phyloP scores from a whole-genome alignment of 2,888 invertebrate genomes.

The Ochropleura leucogaster region DNA sequence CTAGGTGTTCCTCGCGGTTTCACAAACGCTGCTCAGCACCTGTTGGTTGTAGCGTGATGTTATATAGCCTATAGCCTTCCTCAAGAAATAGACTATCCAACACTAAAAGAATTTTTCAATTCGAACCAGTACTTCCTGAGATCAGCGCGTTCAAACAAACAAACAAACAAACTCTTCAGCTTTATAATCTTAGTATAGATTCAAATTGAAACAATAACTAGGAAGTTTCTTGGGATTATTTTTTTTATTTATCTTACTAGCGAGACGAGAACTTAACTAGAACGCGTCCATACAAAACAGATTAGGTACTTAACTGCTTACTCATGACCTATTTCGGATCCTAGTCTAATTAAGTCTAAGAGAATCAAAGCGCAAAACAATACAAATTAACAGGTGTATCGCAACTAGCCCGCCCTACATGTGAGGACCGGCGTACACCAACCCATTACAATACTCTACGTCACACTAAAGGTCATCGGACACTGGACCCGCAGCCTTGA shows the following conservation, averaged over 20 bases:
- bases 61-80: too few relatives aligned
- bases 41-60: too few relatives aligned
- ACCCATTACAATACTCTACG: constrained; percentile 67
- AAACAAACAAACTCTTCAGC: too few relatives aligned
- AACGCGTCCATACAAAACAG: neutral
- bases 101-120: too few relatives aligned
- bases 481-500: constrained; percentile 80
- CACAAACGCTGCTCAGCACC: too few relatives aligned
- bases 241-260: neutral
- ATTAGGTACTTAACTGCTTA: neutral
- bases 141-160: too few relatives aligned
- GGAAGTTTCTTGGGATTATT: neutral
- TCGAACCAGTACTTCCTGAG: too few relatives aligned
- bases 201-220: neutral
- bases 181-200: too few relatives aligned
- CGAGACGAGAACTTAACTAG: neutral
- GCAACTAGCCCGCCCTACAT: constrained; percentile 32
- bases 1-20: too few relatives aligned
- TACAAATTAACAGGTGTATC: constrained; percentile 41
- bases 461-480: constrained; percentile 79
- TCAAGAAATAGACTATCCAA: too few relatives aligned
- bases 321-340: constrained; percentile 18
- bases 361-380: constrained; percentile 18
- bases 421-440: constrained; percentile 29
- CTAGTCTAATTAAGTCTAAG: constrained; percentile 19